Percentiles rank a stretch among this genome's conserved stretches.
Evolutionary conservation across 2,888 invertebrate species (phyloP).

Genomic region (Cephus runcator): DNA sequence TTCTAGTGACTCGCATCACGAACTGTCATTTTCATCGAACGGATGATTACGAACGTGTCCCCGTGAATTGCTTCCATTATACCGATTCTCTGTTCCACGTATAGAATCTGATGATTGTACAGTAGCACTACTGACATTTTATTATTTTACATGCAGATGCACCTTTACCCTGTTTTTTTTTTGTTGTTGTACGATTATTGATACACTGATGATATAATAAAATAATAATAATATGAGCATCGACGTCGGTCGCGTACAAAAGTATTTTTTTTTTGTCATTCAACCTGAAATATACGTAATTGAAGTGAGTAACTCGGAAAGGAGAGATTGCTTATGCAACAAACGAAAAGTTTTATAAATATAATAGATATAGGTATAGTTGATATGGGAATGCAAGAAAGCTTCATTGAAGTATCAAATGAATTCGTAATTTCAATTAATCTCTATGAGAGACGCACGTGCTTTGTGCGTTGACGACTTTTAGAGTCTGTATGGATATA

Average conservation of each 20-base stretch:
- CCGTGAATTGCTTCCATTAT: not conserved
- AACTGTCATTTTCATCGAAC: not conserved
- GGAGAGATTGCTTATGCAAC: not conserved
- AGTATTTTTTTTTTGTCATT: not conserved
- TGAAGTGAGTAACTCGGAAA: not conserved
- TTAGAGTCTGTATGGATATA: not conserved
- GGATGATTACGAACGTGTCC: not conserved
- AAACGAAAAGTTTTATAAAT: not conserved
- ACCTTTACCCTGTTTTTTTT: too few species aligned
- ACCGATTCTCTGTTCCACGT: not conserved
- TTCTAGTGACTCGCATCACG: not conserved
- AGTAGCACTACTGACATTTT: not conserved
- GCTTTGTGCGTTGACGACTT: not conserved
- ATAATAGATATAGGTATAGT: not conserved
- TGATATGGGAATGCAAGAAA: not conserved
- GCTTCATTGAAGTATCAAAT: not conserved
- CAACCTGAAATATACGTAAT: not conserved
- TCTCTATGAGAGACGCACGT: not conserved
- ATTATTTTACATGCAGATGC: too few species aligned
- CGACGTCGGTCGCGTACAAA: not conserved
- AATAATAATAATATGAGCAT: too few species aligned
- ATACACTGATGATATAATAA: too few species aligned
- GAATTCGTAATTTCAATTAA: not conserved
- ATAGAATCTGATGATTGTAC: not conserved
- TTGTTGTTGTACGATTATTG: too few species aligned